Percentiles rank a stretch among this genome's conserved stretches.
Evolutionary conservation across 2,113 vertebrate species (phyloP).

Genomic region (Cromileptes altivelis): DNA sequence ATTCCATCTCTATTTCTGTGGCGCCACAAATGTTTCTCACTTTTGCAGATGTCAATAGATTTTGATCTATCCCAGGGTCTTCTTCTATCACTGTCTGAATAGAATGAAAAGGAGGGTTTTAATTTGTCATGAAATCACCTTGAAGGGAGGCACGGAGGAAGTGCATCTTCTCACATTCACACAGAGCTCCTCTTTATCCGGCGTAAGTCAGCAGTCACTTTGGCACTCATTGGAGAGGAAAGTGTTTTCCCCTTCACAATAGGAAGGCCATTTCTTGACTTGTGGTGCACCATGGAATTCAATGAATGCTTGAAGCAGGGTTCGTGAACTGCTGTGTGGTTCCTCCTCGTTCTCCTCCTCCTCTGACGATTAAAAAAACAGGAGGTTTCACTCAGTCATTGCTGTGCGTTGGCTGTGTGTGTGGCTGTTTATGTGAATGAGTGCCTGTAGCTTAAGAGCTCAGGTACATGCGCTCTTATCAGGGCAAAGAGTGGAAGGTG

Average conservation of each 20-base stretch:
- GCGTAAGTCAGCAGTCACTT: not conserved
- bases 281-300: slow-evolving; percentile 66
- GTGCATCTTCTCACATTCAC: slow-evolving; percentile 10
- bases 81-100: slow-evolving; percentile 12
- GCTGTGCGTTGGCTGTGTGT: slow-evolving; percentile 13
- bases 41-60: slow-evolving; percentile 22
- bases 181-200: slow-evolving; percentile 16
- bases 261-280: slow-evolving; percentile 55
- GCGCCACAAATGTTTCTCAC: not conserved
- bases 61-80: not conserved
- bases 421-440: slow-evolving; percentile 42
- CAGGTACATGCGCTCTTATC: slow-evolving; percentile 5
- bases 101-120: slow-evolving; percentile 30
- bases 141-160: not conserved
- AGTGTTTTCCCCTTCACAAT: slow-evolving; percentile 49
- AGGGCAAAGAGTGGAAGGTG: slow-evolving; percentile 6
- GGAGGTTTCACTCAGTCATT: slow-evolving; percentile 17
- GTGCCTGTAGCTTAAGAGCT: not conserved
- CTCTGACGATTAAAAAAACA: slow-evolving; percentile 35
- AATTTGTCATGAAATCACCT: slow-evolving; percentile 31
- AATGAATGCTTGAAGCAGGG: slow-evolving; percentile 52
- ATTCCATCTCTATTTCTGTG: not conserved
- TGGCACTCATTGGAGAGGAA: slow-evolving; percentile 1
- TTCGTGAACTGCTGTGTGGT: slow-evolving; percentile 56
- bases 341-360: slow-evolving; percentile 35